Conservation (phyloP, 2,888 invertebrate species). For the Andrena minutula region DNA sequence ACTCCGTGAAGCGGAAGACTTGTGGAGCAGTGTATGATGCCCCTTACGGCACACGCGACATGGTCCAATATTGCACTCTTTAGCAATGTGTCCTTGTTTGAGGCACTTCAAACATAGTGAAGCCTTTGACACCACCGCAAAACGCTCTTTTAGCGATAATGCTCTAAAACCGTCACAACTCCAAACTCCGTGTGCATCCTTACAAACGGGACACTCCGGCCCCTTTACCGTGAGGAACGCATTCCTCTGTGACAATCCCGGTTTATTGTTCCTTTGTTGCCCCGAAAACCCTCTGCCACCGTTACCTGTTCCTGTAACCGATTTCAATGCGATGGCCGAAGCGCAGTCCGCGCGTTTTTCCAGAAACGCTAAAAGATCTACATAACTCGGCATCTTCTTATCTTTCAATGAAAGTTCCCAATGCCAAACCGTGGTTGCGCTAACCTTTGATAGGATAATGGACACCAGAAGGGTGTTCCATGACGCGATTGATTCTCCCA, state of each 20-base stretch:
- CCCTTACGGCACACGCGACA: background rate
- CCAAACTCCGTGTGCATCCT: background rate
- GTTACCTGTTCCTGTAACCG: background rate
- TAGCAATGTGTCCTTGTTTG: background rate
- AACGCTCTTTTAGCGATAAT: rapidly evolving
- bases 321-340: rapidly evolving
- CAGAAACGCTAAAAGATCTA: background rate
- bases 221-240: background rate
- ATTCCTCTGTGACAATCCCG: too few relatives aligned
- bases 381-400: background rate
- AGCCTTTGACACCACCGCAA: rapidly evolving
- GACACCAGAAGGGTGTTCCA: constrained; percentile 6
- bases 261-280: background rate
- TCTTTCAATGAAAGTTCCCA: constrained; percentile 17
- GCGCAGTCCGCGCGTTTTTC: background rate
- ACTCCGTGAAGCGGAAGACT: background rate
- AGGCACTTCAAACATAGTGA: background rate
- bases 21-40: background rate
- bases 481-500: background rate
- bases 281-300: too few relatives aligned
- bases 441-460: constrained; percentile 7
- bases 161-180: background rate
- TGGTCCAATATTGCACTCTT: background rate
- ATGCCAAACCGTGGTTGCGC: background rate
- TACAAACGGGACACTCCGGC: background rate